A percentile compares a stretch with the other conserved stretches of the same genome.
phyloP scores from a whole-genome alignment of 2,797 vertebrate genomes.

The Enoplosus armatus region DNA sequence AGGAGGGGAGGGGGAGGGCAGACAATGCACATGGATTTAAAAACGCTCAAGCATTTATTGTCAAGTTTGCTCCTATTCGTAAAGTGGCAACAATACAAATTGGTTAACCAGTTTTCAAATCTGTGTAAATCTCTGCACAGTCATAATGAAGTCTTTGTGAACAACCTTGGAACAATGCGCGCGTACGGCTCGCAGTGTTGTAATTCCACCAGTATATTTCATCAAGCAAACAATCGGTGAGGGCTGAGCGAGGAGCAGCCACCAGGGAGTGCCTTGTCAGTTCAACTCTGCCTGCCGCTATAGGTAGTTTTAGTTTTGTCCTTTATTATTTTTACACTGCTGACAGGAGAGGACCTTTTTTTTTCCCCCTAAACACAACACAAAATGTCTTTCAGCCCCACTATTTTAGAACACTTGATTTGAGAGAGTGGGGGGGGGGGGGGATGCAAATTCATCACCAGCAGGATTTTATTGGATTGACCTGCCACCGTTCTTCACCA shows the following conservation, averaged over 20 bases:
- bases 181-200: conserved; percentile 24
- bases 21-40: conserved; percentile 59
- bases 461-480: conserved; percentile 26
- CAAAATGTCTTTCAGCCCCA: conserved; percentile 12
- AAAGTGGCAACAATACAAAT: conserved; percentile 56
- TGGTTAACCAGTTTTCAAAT: conserved; percentile 56
- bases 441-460: conserved; percentile 23
- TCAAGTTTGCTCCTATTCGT: conserved; percentile 45
- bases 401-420: conserved; percentile 12
- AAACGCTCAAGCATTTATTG: conserved; percentile 37
- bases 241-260: conserved; percentile 13
- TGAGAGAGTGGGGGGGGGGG: conserved; percentile 18
- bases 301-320: conserved; percentile 20
- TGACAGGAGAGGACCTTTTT: conserved; percentile 17
- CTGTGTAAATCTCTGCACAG: conserved; percentile 49
- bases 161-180: conserved; percentile 64
- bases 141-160: conserved; percentile 57
- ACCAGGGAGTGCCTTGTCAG: conserved; percentile 24
- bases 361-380: conserved; percentile 23
- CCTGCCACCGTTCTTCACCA: conserved; percentile 8
- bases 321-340: conserved; percentile 20
- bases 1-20: no score
- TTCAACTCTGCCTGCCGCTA: conserved; percentile 14
- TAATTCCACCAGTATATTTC: conserved; percentile 44
- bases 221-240: conserved; percentile 44